phyloP scores from a whole-genome alignment of 2,797 vertebrate species.

The Paedocypris micromegethes region DNA sequence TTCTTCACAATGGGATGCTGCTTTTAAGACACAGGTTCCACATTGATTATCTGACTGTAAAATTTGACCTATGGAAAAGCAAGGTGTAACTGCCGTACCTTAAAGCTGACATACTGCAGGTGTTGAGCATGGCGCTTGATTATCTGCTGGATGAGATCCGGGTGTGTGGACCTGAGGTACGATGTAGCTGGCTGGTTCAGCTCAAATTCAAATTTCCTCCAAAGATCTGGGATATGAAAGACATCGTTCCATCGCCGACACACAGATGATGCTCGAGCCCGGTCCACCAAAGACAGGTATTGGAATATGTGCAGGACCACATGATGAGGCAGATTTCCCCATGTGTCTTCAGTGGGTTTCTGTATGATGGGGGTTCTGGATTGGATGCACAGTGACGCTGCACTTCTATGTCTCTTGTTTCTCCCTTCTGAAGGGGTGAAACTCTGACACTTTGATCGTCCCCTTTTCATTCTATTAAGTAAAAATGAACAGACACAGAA shows the following conservation, averaged over 20 bases:
- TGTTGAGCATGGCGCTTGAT: conserved; percentile 84
- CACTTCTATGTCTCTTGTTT: conserved; percentile 66
- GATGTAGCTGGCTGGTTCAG: conserved; percentile 83
- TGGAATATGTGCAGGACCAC: conserved; percentile 79
- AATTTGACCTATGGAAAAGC: not conserved
- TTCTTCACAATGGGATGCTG: too few relatives aligned
- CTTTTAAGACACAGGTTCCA: not conserved
- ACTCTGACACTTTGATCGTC: conserved; percentile 60
- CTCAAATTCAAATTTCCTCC: conserved; percentile 89
- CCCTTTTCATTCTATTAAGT: conserved; percentile 76
- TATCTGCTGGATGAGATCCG: conserved; percentile 89
- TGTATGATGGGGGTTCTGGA: conserved; percentile 35
- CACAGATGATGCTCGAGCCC: conserved; percentile 76
- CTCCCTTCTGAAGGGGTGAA: conserved; percentile 54
- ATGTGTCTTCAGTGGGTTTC: conserved; percentile 58
- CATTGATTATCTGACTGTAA: not conserved
- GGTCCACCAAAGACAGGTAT: conserved; percentile 78
- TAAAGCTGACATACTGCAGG: conserved; percentile 87
- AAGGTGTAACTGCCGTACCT: conserved; percentile 62
- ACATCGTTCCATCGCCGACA: conserved; percentile 82
- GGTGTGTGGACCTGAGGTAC: conserved; percentile 84
- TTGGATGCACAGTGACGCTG: conserved; percentile 28
- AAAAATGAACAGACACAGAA: conserved; percentile 1
- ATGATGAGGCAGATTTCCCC: conserved; percentile 77
- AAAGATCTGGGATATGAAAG: conserved; percentile 85